Conservation (phyloP, 2,113 vertebrate genomes). For the Stegostoma tigrinum region DNA sequence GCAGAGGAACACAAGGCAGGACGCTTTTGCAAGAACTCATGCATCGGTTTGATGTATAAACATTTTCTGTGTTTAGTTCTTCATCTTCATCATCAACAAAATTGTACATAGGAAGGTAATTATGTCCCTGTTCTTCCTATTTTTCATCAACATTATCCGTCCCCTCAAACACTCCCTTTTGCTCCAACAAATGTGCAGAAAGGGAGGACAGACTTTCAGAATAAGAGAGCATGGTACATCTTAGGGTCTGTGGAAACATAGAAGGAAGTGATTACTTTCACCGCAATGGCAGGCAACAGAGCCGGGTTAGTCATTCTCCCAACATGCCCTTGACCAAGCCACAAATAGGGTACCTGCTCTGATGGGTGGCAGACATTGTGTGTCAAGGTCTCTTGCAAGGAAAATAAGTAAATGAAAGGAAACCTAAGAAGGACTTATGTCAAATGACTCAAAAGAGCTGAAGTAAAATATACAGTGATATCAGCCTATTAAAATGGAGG, state of each 20-base stretch:
- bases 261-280: not conserved
- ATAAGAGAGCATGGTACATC: not conserved
- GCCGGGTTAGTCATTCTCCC: not conserved
- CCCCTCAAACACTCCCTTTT: not conserved
- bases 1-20: not conserved
- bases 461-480: not conserved
- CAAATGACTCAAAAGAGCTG: not conserved
- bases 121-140: too few species aligned
- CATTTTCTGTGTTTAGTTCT: too few species aligned
- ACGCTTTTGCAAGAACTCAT: too few species aligned
- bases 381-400: not conserved
- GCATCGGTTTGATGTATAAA: too few species aligned
- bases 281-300: not conserved
- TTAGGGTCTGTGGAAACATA: not conserved
- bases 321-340: not conserved
- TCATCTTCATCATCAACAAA: too few species aligned
- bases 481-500: not conserved
- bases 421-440: not conserved
- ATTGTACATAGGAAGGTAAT: too few species aligned
- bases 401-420: not conserved
- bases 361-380: not conserved
- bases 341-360: not conserved
- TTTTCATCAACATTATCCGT: too few species aligned
- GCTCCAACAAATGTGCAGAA: not conserved
- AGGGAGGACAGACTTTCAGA: conserved; percentile 5